Evolutionary conservation across 2,113 vertebrate species (phyloP).

Genomic region (Cephalophus harveyi): DNA sequence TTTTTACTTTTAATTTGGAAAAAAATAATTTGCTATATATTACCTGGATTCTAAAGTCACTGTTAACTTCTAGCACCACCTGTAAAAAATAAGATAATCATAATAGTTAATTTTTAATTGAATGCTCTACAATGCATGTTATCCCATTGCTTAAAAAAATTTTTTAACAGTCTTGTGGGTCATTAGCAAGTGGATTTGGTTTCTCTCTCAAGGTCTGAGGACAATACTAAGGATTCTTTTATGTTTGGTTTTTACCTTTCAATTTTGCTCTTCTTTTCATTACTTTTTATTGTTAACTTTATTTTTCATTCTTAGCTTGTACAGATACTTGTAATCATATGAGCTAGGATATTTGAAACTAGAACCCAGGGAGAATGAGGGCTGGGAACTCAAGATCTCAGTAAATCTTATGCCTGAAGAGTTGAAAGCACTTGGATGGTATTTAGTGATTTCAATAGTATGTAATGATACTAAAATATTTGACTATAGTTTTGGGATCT

Average conservation of each 20-base stretch:
- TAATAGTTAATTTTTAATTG: slow-evolving; percentile 27
- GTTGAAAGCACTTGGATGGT: neutral
- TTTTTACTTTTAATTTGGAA: neutral
- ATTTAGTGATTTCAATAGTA: neutral
- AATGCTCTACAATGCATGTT: neutral
- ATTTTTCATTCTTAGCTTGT: neutral
- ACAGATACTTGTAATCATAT: neutral
- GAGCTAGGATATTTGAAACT: neutral
- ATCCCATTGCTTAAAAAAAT: neutral
- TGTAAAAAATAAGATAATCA: slow-evolving; percentile 47
- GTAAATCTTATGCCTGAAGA: neutral
- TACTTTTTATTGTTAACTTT: neutral
- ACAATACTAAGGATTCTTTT: neutral
- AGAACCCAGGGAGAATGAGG: neutral
- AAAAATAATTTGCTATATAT: neutral
- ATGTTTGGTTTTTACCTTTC: neutral
- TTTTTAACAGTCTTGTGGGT: neutral
- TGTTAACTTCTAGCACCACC: slow-evolving; percentile 71
- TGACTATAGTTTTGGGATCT: neutral
- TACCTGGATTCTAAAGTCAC: slow-evolving; percentile 76
- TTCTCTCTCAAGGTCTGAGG: neutral
- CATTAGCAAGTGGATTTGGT: neutral
- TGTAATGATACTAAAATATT: neutral
- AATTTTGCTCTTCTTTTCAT: neutral
- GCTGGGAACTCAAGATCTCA: neutral